Conservation (phyloP, 2,888 invertebrate species). For the Meteorus cinctellus region DNA sequence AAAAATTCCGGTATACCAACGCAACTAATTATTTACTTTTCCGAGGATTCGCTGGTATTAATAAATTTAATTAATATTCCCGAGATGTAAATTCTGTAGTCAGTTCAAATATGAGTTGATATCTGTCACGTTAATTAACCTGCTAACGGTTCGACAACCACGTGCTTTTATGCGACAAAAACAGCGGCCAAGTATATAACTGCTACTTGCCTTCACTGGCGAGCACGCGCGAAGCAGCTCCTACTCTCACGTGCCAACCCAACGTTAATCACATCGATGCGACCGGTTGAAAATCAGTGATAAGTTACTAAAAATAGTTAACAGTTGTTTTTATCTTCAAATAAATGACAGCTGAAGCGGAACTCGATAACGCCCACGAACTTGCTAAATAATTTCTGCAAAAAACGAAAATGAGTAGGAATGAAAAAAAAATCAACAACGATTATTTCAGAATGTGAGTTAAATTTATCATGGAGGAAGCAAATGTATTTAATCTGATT, state of each 20-base stretch:
- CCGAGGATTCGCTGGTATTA: not conserved
- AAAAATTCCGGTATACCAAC: too few relatives aligned
- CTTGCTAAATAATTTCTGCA: not conserved
- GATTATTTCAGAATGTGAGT: not conserved
- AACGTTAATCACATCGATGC: slow-evolving; percentile 20
- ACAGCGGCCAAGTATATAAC: not conserved
- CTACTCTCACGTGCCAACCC: not conserved
- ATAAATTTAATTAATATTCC: not conserved
- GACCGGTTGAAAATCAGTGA: not conserved
- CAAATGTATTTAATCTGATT: not conserved
- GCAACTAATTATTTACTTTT: not conserved
- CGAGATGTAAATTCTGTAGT: not conserved
- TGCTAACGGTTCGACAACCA: not conserved
- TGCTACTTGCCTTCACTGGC: not conserved
- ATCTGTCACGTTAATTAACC: not conserved
- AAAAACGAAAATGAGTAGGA: not conserved
- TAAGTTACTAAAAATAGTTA: not conserved
- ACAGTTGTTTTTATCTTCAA: not conserved
- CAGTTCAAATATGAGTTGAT: not conserved
- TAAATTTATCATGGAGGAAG: not conserved
- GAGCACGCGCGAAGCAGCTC: not conserved
- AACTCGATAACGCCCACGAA: slow-evolving; percentile 1
- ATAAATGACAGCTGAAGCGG: too few relatives aligned
- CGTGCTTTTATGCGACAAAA: not conserved
- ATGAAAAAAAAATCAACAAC: not conserved